These are phyloP conservation scores for Chaetogeoica ovagalla DNA, from an alignment of 2,888 invertebrate species.

Conservation along the genomic window DNA sequence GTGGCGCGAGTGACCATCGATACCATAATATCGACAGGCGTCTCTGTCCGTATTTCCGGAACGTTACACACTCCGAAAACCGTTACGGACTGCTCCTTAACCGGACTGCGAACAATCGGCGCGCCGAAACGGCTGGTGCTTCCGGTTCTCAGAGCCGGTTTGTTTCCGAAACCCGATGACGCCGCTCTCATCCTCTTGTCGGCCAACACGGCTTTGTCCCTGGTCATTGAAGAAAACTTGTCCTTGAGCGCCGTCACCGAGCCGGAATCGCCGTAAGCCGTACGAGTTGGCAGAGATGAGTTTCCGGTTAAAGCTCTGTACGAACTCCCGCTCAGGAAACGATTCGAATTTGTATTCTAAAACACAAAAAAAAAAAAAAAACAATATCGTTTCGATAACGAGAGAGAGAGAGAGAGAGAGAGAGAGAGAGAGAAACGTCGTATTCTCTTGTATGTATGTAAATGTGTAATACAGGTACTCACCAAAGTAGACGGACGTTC, in stretches of 20 bases:
- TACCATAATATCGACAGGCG: conserved; percentile 61
- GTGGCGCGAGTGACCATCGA: conserved; percentile 75
- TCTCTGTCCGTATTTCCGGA: conserved; percentile 39
- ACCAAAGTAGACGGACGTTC: conserved; percentile 30
- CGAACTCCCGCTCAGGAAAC: conserved; percentile 46
- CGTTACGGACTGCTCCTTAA: conserved; percentile 57
- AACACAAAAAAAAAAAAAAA: background rate
- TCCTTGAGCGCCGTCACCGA: conserved; percentile 37
- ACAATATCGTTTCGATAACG: too few relatives aligned
- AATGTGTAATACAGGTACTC: background rate
- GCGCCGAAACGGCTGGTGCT: conserved; percentile 56
- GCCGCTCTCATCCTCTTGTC: conserved; percentile 49
- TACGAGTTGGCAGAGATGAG: conserved; percentile 36
- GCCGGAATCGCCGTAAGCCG: conserved; percentile 27
- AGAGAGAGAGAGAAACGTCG: too few relatives aligned
- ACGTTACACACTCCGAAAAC: conserved; percentile 56
- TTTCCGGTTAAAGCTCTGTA: conserved; percentile 47
- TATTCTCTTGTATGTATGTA: too few relatives aligned
- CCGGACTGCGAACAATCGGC: conserved; percentile 56
- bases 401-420: too few relatives aligned
- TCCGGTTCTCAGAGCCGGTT: conserved; percentile 56
- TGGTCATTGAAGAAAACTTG: conserved; percentile 43
- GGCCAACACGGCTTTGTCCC: conserved; percentile 42
- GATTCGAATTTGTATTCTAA: conserved; percentile 36
- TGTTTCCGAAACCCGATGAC: conserved; percentile 54